These are phyloP conservation scores for Macropis europaea DNA, from an alignment of 2,888 invertebrate species.

Conservation along the genomic window DNA sequence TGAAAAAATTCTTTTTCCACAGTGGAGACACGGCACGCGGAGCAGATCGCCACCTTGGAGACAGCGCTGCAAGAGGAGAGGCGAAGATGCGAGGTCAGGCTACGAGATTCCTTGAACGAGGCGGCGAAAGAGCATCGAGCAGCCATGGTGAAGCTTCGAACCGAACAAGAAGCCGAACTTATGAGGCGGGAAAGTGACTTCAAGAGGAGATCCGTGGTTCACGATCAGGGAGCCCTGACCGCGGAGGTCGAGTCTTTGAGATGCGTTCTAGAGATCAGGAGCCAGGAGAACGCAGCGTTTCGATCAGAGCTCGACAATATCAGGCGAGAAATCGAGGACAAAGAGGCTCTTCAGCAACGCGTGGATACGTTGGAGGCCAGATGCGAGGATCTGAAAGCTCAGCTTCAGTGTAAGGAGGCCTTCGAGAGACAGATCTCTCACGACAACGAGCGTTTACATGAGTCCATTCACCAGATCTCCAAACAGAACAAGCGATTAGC, in stretches of 20 bases:
- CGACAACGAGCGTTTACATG: constrained; percentile 87
- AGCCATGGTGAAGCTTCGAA: constrained; percentile 71
- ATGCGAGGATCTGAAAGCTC: constrained; percentile 92
- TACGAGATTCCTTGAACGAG: constrained; percentile 69
- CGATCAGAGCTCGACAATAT: constrained; percentile 87
- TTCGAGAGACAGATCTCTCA: constrained; percentile 87
- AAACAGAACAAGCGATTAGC: constrained; percentile 89
- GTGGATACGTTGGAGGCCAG: constrained; percentile 90
- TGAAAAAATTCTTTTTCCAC: constrained; percentile 45
- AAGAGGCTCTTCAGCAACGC: constrained; percentile 87
- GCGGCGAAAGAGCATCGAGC: constrained; percentile 71
- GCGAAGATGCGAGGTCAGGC: constrained; percentile 65
- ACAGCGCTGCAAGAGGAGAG: constrained; percentile 69
- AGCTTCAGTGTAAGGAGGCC: constrained; percentile 85
- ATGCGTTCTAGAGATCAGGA: constrained; percentile 93
- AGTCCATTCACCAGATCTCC: constrained; percentile 87
- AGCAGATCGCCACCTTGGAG: constrained; percentile 67
- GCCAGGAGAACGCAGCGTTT: constrained; percentile 90
- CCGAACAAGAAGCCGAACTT: constrained; percentile 82
- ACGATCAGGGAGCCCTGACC: constrained; percentile 81
- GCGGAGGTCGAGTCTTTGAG: constrained; percentile 91
- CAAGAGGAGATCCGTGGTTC: constrained; percentile 81
- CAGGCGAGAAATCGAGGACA: constrained; percentile 87
- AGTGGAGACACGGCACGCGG: constrained; percentile 71
- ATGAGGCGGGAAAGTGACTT: constrained; percentile 81